Evolutionary conservation across 2,113 vertebrate genomes (phyloP).

Genomic region (Petaurus breviceps): DNA sequence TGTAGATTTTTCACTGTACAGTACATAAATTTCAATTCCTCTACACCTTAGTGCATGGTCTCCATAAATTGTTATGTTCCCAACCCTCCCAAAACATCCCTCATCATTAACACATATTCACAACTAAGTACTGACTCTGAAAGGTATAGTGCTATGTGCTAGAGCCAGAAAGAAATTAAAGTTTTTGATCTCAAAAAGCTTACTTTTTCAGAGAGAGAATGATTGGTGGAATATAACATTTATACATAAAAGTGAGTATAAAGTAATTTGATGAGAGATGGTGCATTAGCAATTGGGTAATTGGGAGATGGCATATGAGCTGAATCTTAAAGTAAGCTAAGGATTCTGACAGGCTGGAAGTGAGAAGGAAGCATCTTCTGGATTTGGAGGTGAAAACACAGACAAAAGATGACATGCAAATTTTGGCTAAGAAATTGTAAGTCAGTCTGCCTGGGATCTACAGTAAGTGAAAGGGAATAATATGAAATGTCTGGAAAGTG

Average conservation of each 20-base stretch:
- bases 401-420: not conserved
- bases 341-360: not conserved
- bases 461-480: not conserved
- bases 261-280: no score
- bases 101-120: not conserved
- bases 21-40: not conserved
- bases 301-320: not conserved
- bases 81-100: not conserved
- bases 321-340: not conserved
- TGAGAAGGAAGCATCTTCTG: not conserved
- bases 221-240: not conserved
- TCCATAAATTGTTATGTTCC: not conserved
- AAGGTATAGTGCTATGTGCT: not conserved
- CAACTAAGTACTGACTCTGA: not conserved
- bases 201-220: not conserved
- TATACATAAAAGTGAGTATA: not conserved
- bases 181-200: not conserved
- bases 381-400: not conserved
- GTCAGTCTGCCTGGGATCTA: not conserved
- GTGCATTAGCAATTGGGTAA: not conserved
- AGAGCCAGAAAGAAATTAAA: not conserved
- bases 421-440: not conserved
- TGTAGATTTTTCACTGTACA: not conserved
- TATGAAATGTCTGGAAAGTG: not conserved
- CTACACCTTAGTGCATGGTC: not conserved